Base-by-base conservation (phyloP, 2,113 vertebrate genomes). In the Leiothrix lutea region DNA sequence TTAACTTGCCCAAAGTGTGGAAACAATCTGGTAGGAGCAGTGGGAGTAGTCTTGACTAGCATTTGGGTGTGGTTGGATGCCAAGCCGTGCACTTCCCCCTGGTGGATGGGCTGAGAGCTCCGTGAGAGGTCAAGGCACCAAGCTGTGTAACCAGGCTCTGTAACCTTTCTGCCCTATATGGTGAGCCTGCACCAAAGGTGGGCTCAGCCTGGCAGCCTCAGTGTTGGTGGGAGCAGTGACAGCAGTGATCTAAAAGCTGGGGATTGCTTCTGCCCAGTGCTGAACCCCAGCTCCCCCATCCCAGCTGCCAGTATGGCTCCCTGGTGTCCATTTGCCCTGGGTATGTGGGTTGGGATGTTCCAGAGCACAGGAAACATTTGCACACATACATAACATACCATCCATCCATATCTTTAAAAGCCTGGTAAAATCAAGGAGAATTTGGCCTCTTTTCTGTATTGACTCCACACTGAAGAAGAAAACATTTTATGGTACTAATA, bases 331-430 rank as follows among this genome's bases (percentile, higher is more conserved):
- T 31, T n/a, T 62, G 11, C 25, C 67, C 50, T 6, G 2, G 31
- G 14, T 72, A 20, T 0, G 2, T 60, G 25, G 8, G 9, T 3
- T 31, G 20, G 42, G 33, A 38, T 86, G 23, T 77, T 45, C 20
- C 58, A 66, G 44, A 36, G 38, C 33, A 42, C 28, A 65, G 50
- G 31, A 28, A 50, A 50, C 16, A 56, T 42, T 1, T 0, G 4
- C 47, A 61, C 0, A 0, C 0, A 1, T 9, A 8, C 20, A 65
- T n/a, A 35, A 22, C 10, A 3, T 19, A 45, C 12, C 7, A 5
- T 6, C 9, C 11, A 9, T 24, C 38, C 1, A 0, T 61, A 16
- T 22, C 57, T 77, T 3, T 4, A 54, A 84, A 80, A 93, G n/a
- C 13, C 31, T 80, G 66, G 56, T 65, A 80, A 83, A 92, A 86